phyloP scores from a whole-genome alignment of 2,113 vertebrate genomes.

The Tenebrosternarchus preto region DNA sequence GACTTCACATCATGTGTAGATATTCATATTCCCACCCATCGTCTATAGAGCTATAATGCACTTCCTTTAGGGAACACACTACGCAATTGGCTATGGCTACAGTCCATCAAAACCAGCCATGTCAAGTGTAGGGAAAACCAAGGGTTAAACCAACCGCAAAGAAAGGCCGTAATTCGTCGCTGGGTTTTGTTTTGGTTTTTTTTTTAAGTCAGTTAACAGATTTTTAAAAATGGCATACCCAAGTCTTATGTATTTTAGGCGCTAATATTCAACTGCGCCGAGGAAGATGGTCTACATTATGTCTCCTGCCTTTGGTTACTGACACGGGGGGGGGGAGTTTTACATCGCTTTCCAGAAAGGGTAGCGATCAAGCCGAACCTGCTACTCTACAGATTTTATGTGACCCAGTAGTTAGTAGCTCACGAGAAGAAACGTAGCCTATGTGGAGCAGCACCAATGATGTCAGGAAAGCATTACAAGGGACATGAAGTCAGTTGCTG shows the following conservation, averaged over 20 bases:
- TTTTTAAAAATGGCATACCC: background rate
- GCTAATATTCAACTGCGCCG: background rate
- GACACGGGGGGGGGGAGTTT: constrained; percentile 2
- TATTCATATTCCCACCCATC: constrained; percentile 9
- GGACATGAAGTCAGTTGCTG: constrained; percentile 98
- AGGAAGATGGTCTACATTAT: constrained; percentile 19
- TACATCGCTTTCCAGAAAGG: constrained; percentile 16
- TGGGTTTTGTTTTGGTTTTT: background rate
- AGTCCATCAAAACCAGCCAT: constrained; percentile 51
- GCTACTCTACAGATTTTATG: constrained; percentile 38
- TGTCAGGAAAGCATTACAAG: constrained; percentile 94
- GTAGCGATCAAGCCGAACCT: constrained; percentile 29
- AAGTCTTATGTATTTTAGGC: background rate
- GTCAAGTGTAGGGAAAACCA: constrained; percentile 33
- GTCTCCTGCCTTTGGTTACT: constrained; percentile 30
- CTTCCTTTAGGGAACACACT: background rate
- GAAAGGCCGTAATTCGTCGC: constrained; percentile 20
- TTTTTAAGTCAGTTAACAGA: background rate
- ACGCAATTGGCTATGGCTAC: constrained; percentile 46
- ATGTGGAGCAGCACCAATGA: constrained; percentile 71
- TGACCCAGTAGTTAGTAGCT: constrained; percentile 19
- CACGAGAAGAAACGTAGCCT: background rate
- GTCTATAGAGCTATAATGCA: background rate
- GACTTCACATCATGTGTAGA: background rate
- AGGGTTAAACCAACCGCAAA: background rate